Percentiles rank a stretch among this genome's conserved stretches.
Conservation (phyloP, 2,888 invertebrate genomes). For the Stenchaetothrips biformis region DNA sequence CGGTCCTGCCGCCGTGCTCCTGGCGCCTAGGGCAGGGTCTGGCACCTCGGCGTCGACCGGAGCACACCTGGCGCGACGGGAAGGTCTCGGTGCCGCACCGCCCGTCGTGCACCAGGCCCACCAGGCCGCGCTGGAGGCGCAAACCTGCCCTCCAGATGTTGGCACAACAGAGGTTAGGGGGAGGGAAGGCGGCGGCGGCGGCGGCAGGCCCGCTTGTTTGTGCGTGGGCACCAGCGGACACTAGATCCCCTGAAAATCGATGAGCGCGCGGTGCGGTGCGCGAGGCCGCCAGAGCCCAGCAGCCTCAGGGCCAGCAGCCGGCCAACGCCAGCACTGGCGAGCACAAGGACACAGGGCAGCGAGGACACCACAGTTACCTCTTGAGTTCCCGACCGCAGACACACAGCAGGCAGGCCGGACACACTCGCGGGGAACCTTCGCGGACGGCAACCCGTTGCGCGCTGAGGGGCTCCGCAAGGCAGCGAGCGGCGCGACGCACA, state of each 20-base stretch:
- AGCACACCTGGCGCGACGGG: too few relatives aligned
- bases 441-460: slow-evolving; percentile 9
- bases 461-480: not conserved
- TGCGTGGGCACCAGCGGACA: not conserved
- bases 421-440: not conserved
- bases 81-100: too few relatives aligned
- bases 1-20: too few relatives aligned
- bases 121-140: not conserved
- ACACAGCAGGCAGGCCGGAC: too few relatives aligned
- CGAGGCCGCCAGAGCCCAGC: not conserved
- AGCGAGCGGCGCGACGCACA: too few relatives aligned
- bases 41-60: too few relatives aligned
- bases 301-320: not conserved
- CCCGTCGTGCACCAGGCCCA: not conserved
- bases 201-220: not conserved
- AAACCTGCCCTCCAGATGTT: not conserved
- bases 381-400: not conserved
- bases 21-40: too few relatives aligned
- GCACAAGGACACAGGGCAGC: too few relatives aligned
- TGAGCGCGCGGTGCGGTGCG: not conserved
- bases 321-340: too few relatives aligned
- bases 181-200: not conserved
- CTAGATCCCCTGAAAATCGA: not conserved
- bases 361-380: not conserved
- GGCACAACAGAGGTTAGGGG: not conserved